Evolutionary conservation across 2,797 vertebrate genomes (phyloP).

Genomic region (Masticophis lateralis): DNA sequence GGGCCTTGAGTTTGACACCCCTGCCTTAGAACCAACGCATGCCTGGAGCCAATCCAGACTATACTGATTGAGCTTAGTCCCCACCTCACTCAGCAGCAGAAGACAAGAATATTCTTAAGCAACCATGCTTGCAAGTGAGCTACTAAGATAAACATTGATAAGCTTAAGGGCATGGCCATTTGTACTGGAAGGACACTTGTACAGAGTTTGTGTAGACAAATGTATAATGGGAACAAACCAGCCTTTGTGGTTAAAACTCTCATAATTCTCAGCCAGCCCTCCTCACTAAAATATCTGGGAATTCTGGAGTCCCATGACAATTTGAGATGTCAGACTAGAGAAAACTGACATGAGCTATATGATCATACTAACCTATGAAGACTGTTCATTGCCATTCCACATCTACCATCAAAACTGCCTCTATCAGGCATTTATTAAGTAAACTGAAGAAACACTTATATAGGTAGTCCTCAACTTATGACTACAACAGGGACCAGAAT

Average conservation of each 20-base stretch:
- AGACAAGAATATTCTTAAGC: background rate
- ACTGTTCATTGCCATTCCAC: conserved; percentile 3
- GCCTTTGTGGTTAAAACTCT: background rate
- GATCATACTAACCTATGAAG: conserved; percentile 15
- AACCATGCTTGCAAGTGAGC: background rate
- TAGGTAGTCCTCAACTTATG: background rate
- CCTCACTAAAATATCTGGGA: background rate
- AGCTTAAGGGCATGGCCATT: background rate
- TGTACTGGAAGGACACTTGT: conserved; percentile 3
- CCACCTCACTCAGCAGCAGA: background rate
- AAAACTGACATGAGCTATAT: background rate
- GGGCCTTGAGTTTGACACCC: too few relatives aligned
- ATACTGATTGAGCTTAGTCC: background rate
- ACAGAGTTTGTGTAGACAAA: background rate
- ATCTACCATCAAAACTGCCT: background rate
- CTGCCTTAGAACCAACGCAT: background rate
- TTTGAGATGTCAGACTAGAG: background rate
- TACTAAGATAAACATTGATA: conserved; percentile 20
- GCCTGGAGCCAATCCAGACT: background rate
- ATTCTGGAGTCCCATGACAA: background rate
- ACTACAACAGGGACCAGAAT: background rate
- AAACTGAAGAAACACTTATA: background rate
- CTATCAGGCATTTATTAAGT: background rate
- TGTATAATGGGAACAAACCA: background rate
- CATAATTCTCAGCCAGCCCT: background rate